Conservation (phyloP, 2,797 vertebrate species). For the Aselliscus stoliczkanus region DNA sequence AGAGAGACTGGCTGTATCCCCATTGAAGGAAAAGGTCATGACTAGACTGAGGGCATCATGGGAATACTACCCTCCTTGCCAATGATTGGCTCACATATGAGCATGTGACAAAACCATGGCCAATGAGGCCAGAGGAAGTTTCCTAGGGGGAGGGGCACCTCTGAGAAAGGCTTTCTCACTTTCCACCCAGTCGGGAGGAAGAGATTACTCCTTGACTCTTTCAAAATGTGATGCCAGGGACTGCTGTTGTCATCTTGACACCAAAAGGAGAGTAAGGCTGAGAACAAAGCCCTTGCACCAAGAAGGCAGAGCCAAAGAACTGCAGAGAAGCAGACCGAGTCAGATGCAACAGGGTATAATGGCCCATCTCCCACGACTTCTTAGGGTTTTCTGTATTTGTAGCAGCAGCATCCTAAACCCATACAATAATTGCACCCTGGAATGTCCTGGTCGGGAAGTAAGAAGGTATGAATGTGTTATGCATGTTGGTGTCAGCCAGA, state of each 20-base stretch:
- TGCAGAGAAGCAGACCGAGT: neutral
- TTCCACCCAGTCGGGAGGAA: neutral
- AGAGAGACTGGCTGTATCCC: neutral
- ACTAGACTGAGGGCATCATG: neutral
- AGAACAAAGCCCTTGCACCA: neutral
- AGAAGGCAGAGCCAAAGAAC: neutral
- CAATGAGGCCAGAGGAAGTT: neutral
- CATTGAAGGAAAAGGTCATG: neutral
- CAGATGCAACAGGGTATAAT: neutral
- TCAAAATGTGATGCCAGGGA: neutral
- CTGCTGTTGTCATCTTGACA: neutral
- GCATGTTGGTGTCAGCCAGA: neutral
- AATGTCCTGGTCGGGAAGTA: neutral
- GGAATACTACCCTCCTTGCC: neutral
- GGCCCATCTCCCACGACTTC: neutral
- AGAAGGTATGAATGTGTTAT: neutral
- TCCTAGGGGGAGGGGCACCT: neutral
- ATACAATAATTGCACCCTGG: neutral
- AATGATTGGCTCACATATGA: neutral
- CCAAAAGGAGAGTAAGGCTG: neutral
- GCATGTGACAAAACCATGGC: neutral
- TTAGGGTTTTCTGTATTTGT: neutral
- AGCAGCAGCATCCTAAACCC: neutral
- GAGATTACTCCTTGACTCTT: neutral
- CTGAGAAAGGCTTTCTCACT: neutral